These are phyloP conservation scores for Andrena praecox DNA, from an alignment of 2,888 invertebrate species.

Conservation along the genomic window DNA sequence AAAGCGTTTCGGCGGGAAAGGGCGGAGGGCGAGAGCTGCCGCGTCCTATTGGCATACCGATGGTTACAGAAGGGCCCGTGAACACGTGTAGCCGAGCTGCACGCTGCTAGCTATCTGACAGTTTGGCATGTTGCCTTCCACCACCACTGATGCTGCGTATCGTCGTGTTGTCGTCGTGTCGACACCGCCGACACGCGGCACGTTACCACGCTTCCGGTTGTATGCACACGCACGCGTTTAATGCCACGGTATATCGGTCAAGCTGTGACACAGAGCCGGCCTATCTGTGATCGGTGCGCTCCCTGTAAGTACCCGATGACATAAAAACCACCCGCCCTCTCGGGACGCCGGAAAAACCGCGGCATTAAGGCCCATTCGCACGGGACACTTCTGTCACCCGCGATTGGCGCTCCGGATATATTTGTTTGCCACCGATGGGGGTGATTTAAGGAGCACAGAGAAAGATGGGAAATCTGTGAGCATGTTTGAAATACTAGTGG, in stretches of 20 bases:
- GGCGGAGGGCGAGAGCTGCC: slow-evolving; percentile 43
- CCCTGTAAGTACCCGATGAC: slow-evolving; percentile 31
- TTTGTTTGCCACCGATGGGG: too few species aligned
- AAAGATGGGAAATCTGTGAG: too few species aligned
- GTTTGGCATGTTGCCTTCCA: slow-evolving; percentile 81
- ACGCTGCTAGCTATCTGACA: slow-evolving; percentile 77
- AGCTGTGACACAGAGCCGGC: slow-evolving; percentile 57
- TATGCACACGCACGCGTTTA: slow-evolving; percentile 59
- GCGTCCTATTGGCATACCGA: slow-evolving; percentile 76
- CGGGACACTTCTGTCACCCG: too few species aligned
- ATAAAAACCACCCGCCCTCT: slow-evolving; percentile 8
- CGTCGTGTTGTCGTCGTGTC: slow-evolving; percentile 67
- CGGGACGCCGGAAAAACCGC: not conserved
- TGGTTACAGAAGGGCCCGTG: slow-evolving; percentile 59
- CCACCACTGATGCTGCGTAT: slow-evolving; percentile 60
- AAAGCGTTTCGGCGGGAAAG: slow-evolving; percentile 63
- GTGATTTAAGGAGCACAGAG: too few species aligned
- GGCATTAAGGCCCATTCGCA: not conserved
- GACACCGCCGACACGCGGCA: slow-evolving; percentile 52
- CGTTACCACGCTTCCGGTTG: slow-evolving; percentile 49
- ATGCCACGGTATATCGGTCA: slow-evolving; percentile 71
- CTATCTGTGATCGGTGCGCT: slow-evolving; percentile 28
- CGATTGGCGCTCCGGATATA: too few species aligned
- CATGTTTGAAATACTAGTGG: too few species aligned
- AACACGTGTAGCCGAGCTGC: slow-evolving; percentile 75